Base-by-base conservation (phyloP, 2,797 vertebrate genomes). In the Hyperoplus immaculatus region DNA sequence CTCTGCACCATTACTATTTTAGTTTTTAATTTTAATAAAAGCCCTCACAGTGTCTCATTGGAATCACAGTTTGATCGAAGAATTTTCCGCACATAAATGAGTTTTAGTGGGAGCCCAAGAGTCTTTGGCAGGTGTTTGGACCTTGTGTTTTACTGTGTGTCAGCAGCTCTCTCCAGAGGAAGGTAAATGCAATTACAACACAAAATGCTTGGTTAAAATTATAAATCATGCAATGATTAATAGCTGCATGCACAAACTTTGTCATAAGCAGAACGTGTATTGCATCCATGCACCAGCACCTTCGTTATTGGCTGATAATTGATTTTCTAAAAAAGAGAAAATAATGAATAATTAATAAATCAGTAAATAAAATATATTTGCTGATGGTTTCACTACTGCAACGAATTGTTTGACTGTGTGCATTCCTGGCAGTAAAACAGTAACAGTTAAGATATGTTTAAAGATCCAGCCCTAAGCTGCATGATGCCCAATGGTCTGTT, bases 101-200 rank as follows among this genome's bases (percentile, higher is more conserved):
- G 36, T 51, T 49, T 16, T 0, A 1, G 13, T 15, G 4, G 15
- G 18, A 60, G 56, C 15, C 53, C 1, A 3, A n/a, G 4, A 14
- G 21, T 14, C 21, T 4, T 21, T 29, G 50, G 14, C 57, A 53
- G 50, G 21, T 15, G 6, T 4, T 29, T 29, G 65, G 10, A 46
- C 4, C 56, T 54, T 8, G 1, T 41, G 0, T 69, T 65, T 43
- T 51, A 60, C 1, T 55, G 45, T 77, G 2, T 36, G 8, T 2
- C 69, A 56, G n/a, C 18, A 82, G 88, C 87, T 57, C 87, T 85
- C 83, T 58, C 83, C n/a, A 78, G 75, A 47, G 91, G 87, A 80
- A 3, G 10, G 3, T 49, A 12, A 1, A 11, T 55, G 65, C 0
- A 60, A 78, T 62, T 49, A 79, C 68, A 21, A n/a, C 14, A 65